Conservation (phyloP, 2,888 invertebrate genomes). For the Spodoptera exigua region DNA sequence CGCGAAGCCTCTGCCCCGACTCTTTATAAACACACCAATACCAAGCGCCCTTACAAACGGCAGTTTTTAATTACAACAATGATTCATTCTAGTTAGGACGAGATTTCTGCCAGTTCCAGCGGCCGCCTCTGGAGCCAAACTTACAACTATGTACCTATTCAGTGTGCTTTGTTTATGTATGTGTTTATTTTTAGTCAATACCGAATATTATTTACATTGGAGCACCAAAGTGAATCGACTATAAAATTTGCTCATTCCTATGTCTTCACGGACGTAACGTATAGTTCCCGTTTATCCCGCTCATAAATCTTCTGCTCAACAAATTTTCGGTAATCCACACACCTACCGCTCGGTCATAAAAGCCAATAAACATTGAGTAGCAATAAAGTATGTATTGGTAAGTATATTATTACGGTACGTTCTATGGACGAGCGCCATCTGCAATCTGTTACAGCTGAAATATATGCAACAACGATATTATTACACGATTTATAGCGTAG, state of each 20-base stretch:
- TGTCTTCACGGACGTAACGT: slow-evolving; percentile 41
- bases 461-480: not conserved
- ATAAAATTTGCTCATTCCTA: slow-evolving; percentile 51
- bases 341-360: slow-evolving; percentile 41
- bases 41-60: slow-evolving; percentile 73
- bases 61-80: slow-evolving; percentile 81
- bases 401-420: slow-evolving; percentile 9
- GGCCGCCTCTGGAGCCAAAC: slow-evolving; percentile 54
- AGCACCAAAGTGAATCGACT: slow-evolving; percentile 59
- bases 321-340: slow-evolving; percentile 48
- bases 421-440: slow-evolving; percentile 5
- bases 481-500: not conserved
- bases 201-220: slow-evolving; percentile 70
- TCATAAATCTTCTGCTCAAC: slow-evolving; percentile 47
- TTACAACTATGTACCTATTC: slow-evolving; percentile 21
- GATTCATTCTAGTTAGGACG: slow-evolving; percentile 82
- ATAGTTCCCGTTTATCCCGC: slow-evolving; percentile 23
- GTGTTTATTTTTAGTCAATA: slow-evolving; percentile 75
- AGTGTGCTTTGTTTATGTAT: slow-evolving; percentile 50
- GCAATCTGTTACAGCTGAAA: slow-evolving; percentile 7
- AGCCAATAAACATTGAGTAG: slow-evolving; percentile 43
- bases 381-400: slow-evolving; percentile 21
- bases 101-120: slow-evolving; percentile 81
- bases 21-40: slow-evolving; percentile 75
- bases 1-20: slow-evolving; percentile 71